Conservation (phyloP, 1,140 invertebrate genomes). For the Trichonephila inaurata region DNA sequence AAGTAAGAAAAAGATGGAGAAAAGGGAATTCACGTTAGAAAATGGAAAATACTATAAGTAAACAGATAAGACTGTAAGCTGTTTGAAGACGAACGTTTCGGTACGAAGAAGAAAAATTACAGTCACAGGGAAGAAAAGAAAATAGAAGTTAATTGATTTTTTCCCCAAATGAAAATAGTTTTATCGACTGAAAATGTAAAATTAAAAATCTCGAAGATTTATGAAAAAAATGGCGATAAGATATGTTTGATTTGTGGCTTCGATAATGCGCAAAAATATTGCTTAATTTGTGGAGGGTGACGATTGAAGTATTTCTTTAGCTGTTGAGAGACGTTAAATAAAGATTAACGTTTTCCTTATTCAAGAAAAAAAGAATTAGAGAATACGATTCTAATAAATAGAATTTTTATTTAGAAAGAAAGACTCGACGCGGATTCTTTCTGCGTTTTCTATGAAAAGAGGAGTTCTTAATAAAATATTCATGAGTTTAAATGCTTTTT, state of each 20-base stretch:
- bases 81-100: background rate
- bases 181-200: slow-evolving; percentile 8
- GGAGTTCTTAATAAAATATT: background rate
- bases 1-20: background rate
- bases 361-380: background rate
- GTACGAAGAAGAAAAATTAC: background rate
- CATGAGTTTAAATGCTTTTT: background rate
- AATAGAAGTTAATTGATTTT: slow-evolving; percentile 52
- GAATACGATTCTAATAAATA: background rate
- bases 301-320: background rate
- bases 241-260: slow-evolving; percentile 21
- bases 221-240: background rate
- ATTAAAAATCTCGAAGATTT: slow-evolving; percentile 16
- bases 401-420: background rate
- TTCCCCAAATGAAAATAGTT: background rate
- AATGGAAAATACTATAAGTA: slow-evolving; percentile 45
- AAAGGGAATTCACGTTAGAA: background rate
- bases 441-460: background rate
- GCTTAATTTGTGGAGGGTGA: slow-evolving; percentile 14
- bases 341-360: background rate
- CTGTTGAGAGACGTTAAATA: background rate
- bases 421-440: background rate
- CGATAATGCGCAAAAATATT: background rate
- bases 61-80: slow-evolving; percentile 57
- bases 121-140: slow-evolving; percentile 1